Percentiles rank a stretch among this genome's conserved stretches.
These are phyloP conservation scores for Eurypyga helias DNA, from an alignment of 2,113 vertebrate species.

Conservation along the genomic window DNA sequence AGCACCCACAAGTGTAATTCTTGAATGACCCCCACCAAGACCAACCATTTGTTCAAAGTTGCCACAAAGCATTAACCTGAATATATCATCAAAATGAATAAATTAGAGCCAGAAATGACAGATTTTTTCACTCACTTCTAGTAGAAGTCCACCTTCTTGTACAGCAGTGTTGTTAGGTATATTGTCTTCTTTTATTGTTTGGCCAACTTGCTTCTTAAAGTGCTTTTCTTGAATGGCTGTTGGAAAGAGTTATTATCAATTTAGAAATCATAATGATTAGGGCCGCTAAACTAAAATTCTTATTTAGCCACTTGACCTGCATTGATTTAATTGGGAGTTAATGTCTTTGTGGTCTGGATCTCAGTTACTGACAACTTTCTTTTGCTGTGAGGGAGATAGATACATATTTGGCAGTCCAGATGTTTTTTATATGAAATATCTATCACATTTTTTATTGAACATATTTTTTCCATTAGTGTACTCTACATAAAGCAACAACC, in stretches of 20 bases:
- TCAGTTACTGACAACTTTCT: constrained; percentile 22
- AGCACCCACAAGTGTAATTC: fast-evolving
- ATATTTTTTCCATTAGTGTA: constrained; percentile 53
- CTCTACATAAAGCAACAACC: constrained; percentile 31
- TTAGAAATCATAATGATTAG: background rate
- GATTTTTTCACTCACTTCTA: constrained; percentile 85
- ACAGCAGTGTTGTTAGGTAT: constrained; percentile 47
- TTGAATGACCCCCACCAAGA: background rate
- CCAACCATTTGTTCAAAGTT: background rate
- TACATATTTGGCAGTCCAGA: constrained; percentile 44
- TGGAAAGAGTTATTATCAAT: constrained; percentile 24
- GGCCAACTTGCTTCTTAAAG: constrained; percentile 76
- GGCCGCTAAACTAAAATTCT: background rate
- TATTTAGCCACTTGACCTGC: constrained; percentile 10
- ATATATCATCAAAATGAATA: background rate
- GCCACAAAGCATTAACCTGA: background rate
- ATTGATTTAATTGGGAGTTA: constrained; percentile 15
- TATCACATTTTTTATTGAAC: constrained; percentile 48
- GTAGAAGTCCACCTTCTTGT: constrained; percentile 89
- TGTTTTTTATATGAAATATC: constrained; percentile 61
- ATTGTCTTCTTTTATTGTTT: constrained; percentile 76
- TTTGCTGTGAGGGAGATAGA: background rate
- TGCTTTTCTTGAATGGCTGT: constrained; percentile 86
- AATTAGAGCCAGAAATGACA: background rate
- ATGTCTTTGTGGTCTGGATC: constrained; percentile 10